Evolutionary conservation across 2,113 vertebrate species (phyloP), one percentile per base, ranked within the genome.

Genomic region (Vulpes ferrilata): DNA sequence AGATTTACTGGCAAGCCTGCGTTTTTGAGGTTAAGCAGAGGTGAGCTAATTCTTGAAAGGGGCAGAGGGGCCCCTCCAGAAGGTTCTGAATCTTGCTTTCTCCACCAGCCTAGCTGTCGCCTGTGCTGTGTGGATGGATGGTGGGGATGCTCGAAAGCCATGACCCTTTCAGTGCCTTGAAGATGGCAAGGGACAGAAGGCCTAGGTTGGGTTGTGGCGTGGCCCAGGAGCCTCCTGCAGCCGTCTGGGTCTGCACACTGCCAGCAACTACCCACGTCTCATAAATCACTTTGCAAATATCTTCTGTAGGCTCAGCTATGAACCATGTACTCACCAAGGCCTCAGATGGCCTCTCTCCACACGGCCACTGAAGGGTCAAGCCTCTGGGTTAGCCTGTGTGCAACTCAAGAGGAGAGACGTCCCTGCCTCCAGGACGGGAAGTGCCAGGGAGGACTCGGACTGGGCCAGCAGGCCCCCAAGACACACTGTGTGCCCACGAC

Each of bases 21-120:
- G 16, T 43, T 81, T 86, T 87, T 71, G 64, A 94, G 59, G 73
- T 94, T 90, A 85, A 74, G 43, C 43, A 84, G 80, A 97, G 76
- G 59, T 57, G 84, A 95, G 43, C 48, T 67, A 51, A 87, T 65
- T 95, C 57, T 88, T 35, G 51, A 43, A 53, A 43, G 11, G 11
- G 11, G 10, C 64, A 13, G 67, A 51, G 2, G 59, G 48, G 48
- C 48, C 22, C 62, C n/a, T 74, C 19, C 67, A 32, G 35, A 67
- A 86, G 32, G 4, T 80, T 76, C 51, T 32, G 17, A 43, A 38
- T 92, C 59, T 88, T 85, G 78, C 65, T 88, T 79, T 69, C 74
- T 69, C 19, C 23, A 4, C 32, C 57, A 69, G 27, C 82, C 8
- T 62, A 30, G 2, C 6, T 60, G 16, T 64, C 48, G 57, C 25